Evolutionary conservation across 1,140 invertebrate species (phyloP).

Genomic region (Solenopsis invicta): DNA sequence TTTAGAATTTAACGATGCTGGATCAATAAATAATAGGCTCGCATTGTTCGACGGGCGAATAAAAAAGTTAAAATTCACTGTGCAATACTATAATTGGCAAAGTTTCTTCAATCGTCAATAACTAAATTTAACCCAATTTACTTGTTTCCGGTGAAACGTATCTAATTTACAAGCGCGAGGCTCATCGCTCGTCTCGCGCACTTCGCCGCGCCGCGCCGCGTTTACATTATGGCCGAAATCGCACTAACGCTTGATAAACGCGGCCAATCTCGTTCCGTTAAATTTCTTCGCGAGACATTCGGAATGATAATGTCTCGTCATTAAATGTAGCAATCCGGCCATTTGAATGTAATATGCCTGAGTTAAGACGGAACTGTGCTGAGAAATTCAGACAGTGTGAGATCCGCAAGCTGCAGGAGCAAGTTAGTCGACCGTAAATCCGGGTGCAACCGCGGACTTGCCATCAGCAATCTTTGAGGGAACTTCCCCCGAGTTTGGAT

Average conservation of each 20-base stretch:
- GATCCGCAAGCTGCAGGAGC: conserved; percentile 47
- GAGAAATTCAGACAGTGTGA: conserved; percentile 50
- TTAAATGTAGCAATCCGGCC: conserved; percentile 58
- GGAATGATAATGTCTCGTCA: conserved; percentile 54
- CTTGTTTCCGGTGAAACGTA: conserved; percentile 29
- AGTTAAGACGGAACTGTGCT: conserved; percentile 50
- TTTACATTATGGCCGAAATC: conserved; percentile 1
- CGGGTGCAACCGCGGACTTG: conserved; percentile 62
- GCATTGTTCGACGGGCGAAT: background rate
- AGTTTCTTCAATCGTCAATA: conserved; percentile 50
- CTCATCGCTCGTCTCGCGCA: background rate
- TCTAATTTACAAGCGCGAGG: conserved; percentile 18
- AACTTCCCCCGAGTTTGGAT: conserved; percentile 56
- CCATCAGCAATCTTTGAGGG: conserved; percentile 64
- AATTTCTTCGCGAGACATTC: conserved; percentile 56
- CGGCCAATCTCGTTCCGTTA: conserved; percentile 39
- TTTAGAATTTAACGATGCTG: conserved; percentile 11
- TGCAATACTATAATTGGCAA: conserved; percentile 58
- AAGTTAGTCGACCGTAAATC: conserved; percentile 67
- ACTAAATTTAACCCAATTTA: conserved; percentile 37
- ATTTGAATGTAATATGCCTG: conserved; percentile 59
- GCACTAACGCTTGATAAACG: conserved; percentile 38
- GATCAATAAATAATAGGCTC: conserved; percentile 5
- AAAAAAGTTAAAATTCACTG: conserved; percentile 45
- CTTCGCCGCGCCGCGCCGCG: background rate